Conservation (phyloP, 2,888 invertebrate genomes). For the Pyralis farinalis region DNA sequence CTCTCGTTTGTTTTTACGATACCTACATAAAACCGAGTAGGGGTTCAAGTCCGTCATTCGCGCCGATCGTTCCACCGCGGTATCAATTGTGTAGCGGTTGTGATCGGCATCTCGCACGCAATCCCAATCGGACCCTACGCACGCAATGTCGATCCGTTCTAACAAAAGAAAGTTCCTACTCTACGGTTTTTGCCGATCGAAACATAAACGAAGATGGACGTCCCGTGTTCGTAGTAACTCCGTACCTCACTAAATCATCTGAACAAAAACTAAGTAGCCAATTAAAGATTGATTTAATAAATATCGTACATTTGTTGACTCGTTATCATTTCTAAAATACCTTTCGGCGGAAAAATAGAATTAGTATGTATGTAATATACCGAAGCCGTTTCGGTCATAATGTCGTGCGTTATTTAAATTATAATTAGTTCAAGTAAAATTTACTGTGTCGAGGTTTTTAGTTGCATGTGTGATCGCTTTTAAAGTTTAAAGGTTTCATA, state of each 20-base stretch:
- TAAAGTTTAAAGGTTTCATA: too few relatives aligned
- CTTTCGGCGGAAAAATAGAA: too few relatives aligned
- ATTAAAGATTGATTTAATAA: conserved; percentile 4
- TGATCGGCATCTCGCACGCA: conserved; percentile 69
- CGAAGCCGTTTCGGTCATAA: too few relatives aligned
- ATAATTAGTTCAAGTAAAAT: conserved; percentile 8
- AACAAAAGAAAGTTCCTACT: conserved; percentile 22
- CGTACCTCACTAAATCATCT: conserved; percentile 1
- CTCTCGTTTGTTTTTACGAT: background rate
- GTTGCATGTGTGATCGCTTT: conserved; percentile 2
- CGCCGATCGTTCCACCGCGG: conserved; percentile 24
- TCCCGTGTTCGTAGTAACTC: background rate
- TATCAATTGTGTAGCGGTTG: conserved; percentile 66
- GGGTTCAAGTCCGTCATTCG: background rate
- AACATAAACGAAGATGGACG: background rate
- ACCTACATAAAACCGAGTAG: background rate
- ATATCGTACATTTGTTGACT: background rate
- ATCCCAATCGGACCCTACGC: conserved; percentile 69
- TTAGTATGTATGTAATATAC: too few relatives aligned
- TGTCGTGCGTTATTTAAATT: conserved; percentile 6
- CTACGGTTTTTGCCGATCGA: conserved; percentile 7
- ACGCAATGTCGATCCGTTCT: conserved; percentile 51
- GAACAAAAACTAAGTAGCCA: background rate
- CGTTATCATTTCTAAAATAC: background rate
- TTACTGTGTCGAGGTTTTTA: conserved; percentile 3